Percentiles rank a stretch among this genome's conserved stretches.
Conservation (phyloP, 2,888 invertebrate genomes). For the Atherix ibis region DNA sequence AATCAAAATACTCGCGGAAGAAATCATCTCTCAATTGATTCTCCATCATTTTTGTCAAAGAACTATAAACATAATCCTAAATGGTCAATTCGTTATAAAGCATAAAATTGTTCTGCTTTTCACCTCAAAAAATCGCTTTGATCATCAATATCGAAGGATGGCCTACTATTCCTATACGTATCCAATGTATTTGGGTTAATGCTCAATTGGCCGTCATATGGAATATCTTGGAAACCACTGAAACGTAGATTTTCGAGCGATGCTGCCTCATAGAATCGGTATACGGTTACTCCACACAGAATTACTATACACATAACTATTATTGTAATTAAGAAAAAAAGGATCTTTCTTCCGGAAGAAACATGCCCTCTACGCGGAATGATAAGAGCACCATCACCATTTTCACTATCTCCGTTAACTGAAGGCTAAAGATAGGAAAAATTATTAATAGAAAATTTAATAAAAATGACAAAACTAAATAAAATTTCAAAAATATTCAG, state of each 20-base stretch:
- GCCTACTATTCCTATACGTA: no score
- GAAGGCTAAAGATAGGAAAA: constrained; percentile 15
- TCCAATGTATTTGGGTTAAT: constrained; percentile 1
- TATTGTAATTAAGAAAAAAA: constrained; percentile 51
- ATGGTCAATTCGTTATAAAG: no score
- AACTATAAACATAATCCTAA: no score
- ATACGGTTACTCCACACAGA: constrained; percentile 56
- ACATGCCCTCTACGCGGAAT: constrained; percentile 29
- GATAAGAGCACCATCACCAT: constrained; percentile 23
- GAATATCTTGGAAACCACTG: constrained; percentile 29
- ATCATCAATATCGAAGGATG: no score
- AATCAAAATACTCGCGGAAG: constrained; percentile 68
- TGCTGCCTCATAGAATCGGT: constrained; percentile 50
- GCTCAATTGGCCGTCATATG: constrained; percentile 21
- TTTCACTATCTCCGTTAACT: constrained; percentile 34
- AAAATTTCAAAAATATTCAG: no score
- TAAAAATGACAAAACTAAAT: not conserved
- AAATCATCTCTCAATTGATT: constrained; percentile 26
- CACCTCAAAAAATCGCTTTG: no score
- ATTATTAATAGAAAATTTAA: not conserved
- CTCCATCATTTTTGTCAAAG: no score
- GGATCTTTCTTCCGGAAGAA: constrained; percentile 46
- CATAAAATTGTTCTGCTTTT: no score
- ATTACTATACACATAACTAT: constrained; percentile 55
- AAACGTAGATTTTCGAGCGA: constrained; percentile 38